phyloP scores from a whole-genome alignment of 2,113 vertebrate genomes.

The Atractosteus spatula region DNA sequence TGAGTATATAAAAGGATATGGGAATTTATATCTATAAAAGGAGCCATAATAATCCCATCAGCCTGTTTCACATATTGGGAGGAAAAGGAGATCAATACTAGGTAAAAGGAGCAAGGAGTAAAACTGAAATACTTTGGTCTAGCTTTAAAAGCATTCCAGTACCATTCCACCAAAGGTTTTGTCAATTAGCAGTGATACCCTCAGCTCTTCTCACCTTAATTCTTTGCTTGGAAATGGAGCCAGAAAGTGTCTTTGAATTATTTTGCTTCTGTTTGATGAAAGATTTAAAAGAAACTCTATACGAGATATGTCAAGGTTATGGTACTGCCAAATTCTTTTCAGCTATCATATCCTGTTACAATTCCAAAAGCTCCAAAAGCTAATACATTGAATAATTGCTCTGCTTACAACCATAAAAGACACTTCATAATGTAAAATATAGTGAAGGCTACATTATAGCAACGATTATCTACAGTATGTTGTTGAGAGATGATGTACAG shows the following conservation, averaged over 20 bases:
- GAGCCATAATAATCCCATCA: neutral
- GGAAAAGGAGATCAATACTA: neutral
- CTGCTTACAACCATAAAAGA: neutral
- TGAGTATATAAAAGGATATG: neutral
- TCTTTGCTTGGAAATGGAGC: too few relatives aligned
- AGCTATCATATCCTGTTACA: constrained; percentile 1
- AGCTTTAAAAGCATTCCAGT: constrained; percentile 4
- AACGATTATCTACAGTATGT: too few relatives aligned
- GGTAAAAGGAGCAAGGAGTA: constrained; percentile 6
- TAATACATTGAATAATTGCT: neutral
- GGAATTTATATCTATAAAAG: neutral
- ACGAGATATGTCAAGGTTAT: constrained; percentile 10
- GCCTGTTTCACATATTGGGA: neutral
- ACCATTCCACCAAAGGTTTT: constrained; percentile 5
- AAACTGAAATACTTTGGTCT: constrained; percentile 2
- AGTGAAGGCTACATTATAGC: too few relatives aligned
- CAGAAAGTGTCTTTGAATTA: constrained; percentile 12
- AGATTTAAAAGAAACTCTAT: neutral
- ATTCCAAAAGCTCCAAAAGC: neutral
- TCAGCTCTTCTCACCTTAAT: neutral
- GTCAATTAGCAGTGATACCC: neutral
- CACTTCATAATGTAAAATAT: neutral
- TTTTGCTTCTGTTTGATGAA: constrained; percentile 14
- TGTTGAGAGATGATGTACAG: too few relatives aligned
- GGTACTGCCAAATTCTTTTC: neutral